Conservation (phyloP, 64 coral and sea anemone genomes). For the Dendronephthya gigantea region DNA sequence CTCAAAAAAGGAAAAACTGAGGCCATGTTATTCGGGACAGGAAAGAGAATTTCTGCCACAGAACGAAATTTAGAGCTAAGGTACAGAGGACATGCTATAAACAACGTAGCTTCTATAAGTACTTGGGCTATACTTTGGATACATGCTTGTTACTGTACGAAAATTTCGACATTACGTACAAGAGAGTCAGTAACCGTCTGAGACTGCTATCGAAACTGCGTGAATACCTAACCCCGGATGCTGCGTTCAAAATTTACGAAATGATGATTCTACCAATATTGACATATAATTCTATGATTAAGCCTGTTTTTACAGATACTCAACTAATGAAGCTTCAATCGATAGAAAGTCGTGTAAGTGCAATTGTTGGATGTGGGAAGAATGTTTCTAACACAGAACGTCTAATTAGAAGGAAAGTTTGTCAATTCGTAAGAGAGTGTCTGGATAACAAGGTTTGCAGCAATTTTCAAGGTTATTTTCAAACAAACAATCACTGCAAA, state of each 20-base stretch:
- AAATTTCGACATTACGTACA: not conserved
- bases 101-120: not conserved
- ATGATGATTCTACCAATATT: constrained; percentile 7
- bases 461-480: not conserved
- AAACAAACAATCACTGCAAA: not conserved
- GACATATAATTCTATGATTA: not conserved
- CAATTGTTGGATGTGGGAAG: not conserved
- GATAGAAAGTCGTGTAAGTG: not conserved
- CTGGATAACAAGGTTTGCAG: too few species aligned
- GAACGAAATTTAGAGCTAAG: not conserved
- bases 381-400: not conserved
- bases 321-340: not conserved
- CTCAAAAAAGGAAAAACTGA: constrained; percentile 4
- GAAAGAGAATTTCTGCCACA: not conserved
- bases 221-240: not conserved
- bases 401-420: not conserved
- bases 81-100: not conserved
- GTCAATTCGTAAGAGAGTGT: not conserved
- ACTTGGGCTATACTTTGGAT: not conserved
- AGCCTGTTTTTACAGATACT: not conserved
- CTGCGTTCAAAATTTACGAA: not conserved
- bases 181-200: not conserved
- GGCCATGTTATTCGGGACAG: not conserved
- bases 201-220: not conserved
- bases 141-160: not conserved